phyloP scores from a whole-genome alignment of 2,113 vertebrate genomes.

The human (Homo sapiens) region DNA sequence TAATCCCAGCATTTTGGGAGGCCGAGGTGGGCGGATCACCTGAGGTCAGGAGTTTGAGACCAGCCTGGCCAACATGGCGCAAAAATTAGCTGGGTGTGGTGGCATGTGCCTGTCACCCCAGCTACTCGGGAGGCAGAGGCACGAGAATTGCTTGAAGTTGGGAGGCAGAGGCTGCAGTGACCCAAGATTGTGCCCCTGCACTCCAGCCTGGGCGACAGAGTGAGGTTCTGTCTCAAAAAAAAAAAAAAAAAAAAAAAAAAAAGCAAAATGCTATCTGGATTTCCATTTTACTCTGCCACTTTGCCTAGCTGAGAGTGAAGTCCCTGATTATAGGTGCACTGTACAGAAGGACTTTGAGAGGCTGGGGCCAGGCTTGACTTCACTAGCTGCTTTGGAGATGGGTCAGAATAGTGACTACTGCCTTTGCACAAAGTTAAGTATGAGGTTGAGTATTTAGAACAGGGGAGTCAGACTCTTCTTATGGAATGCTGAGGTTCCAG shows the following conservation, averaged over 20 bases:
- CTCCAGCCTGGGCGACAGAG: no score
- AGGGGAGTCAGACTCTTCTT: neutral
- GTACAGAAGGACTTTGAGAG: neutral
- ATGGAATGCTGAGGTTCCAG: neutral
- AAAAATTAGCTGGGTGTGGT: no score
- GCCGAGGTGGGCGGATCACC: no score
- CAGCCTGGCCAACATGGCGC: no score
- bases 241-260: neutral
- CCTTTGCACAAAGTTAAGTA: constrained; percentile 30
- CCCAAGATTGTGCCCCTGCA: no score
- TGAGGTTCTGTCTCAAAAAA: neutral
- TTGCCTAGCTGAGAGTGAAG: neutral
- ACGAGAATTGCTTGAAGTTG: no score
- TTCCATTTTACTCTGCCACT: constrained; percentile 18
- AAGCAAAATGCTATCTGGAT: neutral
- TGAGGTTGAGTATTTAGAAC: constrained; percentile 33
- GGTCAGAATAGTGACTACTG: constrained; percentile 7
- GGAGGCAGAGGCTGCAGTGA: no score
- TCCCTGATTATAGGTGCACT: neutral
- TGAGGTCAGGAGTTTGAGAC: no score
- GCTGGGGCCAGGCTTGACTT: neutral
- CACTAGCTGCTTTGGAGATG: neutral
- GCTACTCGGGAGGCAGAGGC: no score
- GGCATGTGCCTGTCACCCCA: no score
- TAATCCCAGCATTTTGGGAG: no score